phyloP scores from a whole-genome alignment of 2,113 vertebrate species.

The Gyps fulvus region DNA sequence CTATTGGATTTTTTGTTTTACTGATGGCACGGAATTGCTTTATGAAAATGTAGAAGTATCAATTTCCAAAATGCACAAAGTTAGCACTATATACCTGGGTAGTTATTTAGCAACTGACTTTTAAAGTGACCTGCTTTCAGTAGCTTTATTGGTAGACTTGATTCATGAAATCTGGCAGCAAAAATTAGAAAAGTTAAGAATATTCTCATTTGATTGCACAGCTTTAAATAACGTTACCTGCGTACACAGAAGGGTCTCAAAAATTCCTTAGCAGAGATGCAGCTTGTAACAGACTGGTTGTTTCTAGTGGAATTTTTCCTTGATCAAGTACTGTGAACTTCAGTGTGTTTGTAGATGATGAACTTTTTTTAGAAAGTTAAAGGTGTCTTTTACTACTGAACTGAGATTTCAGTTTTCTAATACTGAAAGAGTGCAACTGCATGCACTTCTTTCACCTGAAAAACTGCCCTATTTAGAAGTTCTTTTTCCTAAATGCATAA shows the following conservation, averaged over 20 bases:
- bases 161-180: background rate
- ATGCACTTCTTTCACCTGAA: background rate
- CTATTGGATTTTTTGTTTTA: background rate
- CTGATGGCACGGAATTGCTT: background rate
- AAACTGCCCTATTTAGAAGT: background rate
- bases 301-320: background rate
- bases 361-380: background rate
- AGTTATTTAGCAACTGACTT: background rate
- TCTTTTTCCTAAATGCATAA: background rate
- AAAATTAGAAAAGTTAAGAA: background rate
- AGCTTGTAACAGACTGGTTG: background rate
- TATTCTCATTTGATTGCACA: background rate
- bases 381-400: background rate
- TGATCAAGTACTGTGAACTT: background rate
- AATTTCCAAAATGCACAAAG: background rate
- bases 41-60: background rate
- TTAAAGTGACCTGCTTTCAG: background rate
- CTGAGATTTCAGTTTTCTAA: background rate
- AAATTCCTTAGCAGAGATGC: background rate
- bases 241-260: background rate
- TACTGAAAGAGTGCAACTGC: background rate
- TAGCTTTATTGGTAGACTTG: background rate
- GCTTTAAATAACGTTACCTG: background rate
- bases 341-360: background rate
- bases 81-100: background rate